Evolutionary conservation across 2,113 vertebrate genomes (phyloP), one percentile per base, ranked within the genome.

Genomic region (Asarcornis scutulata): DNA sequence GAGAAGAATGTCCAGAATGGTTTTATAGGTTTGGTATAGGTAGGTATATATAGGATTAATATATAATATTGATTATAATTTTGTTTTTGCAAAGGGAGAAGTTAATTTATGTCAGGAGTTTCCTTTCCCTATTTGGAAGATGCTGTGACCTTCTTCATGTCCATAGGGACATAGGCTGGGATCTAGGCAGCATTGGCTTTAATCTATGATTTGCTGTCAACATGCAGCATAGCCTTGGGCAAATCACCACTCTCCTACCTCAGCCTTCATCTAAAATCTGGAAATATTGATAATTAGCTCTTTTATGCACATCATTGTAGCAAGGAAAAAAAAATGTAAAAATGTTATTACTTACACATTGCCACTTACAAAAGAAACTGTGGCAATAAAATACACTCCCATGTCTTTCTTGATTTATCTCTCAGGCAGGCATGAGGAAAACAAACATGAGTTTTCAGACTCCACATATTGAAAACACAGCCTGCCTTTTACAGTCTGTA

Each of bases 381-480:
- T 23, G 52, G 4, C 20, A 66, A 64, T 56, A 79, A 90, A 56
- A 94, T 31, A 48, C n/a, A 84, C 13, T 92, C 15, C n/a, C 7
- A 27, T 31, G 6, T 68, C 23, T 73, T 40, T 84, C 69, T 34
- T 25, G 53, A 79, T 96, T 96, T 93, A n/a, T 93, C 46, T 89
- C 56, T 88, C 68, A 69, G 23, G 18, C 23, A 97, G 71, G 44
- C 3, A 69, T 14, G 86, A 72, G 50, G 85, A 96, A 92, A 74
- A 62, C 42, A 88, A 86, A 72, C 44, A 79, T 12, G 26, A 67
- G 8, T 66, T 95, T 97, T 91, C 42, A 85, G 74, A 68, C 14
- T 85, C 36, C 56, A 86, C 15, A 31, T 52, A 73, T 1, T 84
- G 56, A 86, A 93, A 94, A 5, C 17, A 55, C 14, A 91, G 29